Evolutionary conservation across 2,888 invertebrate genomes (phyloP).

Genomic region (Prosopocoilus inquinatus): DNA sequence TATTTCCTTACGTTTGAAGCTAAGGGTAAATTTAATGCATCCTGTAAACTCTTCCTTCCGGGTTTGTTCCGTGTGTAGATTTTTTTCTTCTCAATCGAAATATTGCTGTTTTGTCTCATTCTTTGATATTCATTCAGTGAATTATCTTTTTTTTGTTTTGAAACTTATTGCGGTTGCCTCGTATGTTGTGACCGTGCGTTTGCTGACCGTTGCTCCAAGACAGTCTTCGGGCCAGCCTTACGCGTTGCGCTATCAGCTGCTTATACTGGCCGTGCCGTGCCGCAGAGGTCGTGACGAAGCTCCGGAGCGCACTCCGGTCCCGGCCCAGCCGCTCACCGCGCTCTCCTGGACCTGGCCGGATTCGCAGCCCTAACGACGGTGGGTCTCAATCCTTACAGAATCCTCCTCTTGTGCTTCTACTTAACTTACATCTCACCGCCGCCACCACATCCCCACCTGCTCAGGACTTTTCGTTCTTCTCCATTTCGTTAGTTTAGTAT

Average conservation of each 20-base stretch:
- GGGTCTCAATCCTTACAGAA: constrained; percentile 30
- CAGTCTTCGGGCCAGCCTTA: constrained; percentile 54
- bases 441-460: no score
- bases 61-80: no score
- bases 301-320: constrained; percentile 33
- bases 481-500: no score
- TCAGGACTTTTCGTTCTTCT: no score
- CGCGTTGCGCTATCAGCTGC: constrained; percentile 35
- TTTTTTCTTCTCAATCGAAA: no score
- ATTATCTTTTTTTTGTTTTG: no score
- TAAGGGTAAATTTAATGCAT: no score
- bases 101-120: no score
- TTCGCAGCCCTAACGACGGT: constrained; percentile 46
- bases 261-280: constrained; percentile 37
- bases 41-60: no score
- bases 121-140: no score
- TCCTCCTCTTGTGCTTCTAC: background rate
- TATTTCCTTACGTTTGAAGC: no score
- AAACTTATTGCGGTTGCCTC: constrained; percentile 20
- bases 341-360: constrained; percentile 50
- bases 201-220: constrained; percentile 53
- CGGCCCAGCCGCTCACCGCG: constrained; percentile 44
- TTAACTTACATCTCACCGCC: no score
- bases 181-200: constrained; percentile 27
- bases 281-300: constrained; percentile 43